These are phyloP conservation scores for Chloromyia formosa DNA, from an alignment of 2,888 invertebrate species.

Conservation along the genomic window DNA sequence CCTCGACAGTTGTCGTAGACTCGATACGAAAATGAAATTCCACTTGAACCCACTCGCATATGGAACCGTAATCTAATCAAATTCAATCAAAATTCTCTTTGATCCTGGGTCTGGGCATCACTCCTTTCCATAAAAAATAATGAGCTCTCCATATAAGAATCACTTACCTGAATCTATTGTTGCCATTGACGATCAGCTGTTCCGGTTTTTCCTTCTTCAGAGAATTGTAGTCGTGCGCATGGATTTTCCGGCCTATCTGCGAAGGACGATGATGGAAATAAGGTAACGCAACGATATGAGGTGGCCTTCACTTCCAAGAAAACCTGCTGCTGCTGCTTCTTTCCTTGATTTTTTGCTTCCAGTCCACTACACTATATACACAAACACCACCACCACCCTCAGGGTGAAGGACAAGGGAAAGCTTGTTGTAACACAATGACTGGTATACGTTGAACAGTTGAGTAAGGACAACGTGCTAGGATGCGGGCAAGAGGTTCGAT, in stretches of 20 bases:
- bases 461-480: background rate
- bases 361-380: no score
- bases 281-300: no score
- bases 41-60: no score
- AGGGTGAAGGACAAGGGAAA: background rate
- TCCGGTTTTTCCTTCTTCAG: constrained; percentile 1
- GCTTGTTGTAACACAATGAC: background rate
- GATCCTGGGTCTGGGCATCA: no score
- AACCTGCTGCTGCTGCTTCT: background rate
- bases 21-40: no score
- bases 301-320: no score
- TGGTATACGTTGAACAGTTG: background rate
- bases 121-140: no score
- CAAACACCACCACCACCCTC: no score
- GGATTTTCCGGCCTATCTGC: constrained; percentile 37
- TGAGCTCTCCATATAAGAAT: background rate
- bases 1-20: no score
- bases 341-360: constrained; percentile 10
- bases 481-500: background rate
- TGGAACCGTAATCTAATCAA: no score
- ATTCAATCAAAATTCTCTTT: no score
- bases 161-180: constrained; percentile 48
- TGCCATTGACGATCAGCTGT: constrained; percentile 48
- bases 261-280: background rate
- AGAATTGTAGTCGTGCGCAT: constrained; percentile 32